A percentile compares a stretch with the other conserved stretches of the same genome.
Evolutionary conservation across 2,113 vertebrate species (phyloP).

Genomic region (Rynchops niger): DNA sequence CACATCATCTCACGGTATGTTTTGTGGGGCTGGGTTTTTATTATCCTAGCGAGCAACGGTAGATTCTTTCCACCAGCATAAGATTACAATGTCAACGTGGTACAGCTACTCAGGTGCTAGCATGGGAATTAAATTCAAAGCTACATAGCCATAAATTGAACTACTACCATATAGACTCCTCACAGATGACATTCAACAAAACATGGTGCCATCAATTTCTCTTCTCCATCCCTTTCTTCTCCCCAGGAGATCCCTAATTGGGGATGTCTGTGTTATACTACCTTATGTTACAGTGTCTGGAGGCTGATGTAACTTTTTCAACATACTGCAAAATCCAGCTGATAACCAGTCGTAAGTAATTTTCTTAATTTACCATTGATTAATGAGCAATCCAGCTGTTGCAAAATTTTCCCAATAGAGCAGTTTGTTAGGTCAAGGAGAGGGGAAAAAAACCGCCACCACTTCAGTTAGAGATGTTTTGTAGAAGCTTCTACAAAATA

Average conservation of each 20-base stretch:
- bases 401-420: constrained; percentile 47
- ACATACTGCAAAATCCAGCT: constrained; percentile 12
- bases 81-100: not conserved
- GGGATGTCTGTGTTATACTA: not conserved
- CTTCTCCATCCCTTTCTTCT: not conserved
- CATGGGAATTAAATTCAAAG: not conserved
- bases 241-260: not conserved
- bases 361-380: constrained; percentile 63
- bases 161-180: not conserved
- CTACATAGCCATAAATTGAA: not conserved
- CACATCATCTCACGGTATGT: not conserved
- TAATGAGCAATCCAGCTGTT: constrained; percentile 70
- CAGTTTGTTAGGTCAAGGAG: constrained; percentile 40
- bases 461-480: constrained; percentile 10
- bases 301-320: constrained; percentile 40
- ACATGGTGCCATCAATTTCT: not conserved
- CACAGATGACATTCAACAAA: not conserved
- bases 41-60: not conserved
- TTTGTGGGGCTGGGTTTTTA: not conserved
- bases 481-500: constrained; percentile 2
- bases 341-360: constrained; percentile 29
- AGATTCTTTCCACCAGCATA: constrained; percentile 34
- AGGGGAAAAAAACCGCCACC: not conserved
- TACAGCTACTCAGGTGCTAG: not conserved
- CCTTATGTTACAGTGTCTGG: not conserved